phyloP scores from a whole-genome alignment of 2,113 vertebrate species.

The Lamprologus sp. region DNA sequence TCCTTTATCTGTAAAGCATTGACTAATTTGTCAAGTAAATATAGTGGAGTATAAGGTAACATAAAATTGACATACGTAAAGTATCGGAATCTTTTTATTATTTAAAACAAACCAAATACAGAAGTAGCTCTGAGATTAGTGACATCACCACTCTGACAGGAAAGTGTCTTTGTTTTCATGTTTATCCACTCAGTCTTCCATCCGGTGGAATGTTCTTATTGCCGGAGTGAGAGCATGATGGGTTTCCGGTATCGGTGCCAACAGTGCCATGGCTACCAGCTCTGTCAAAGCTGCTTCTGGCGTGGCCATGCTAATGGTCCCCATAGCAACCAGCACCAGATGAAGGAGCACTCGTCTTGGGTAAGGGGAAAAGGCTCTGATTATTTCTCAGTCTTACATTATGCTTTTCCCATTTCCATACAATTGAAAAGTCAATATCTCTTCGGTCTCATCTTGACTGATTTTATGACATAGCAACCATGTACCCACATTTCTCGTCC shows the following conservation, averaged over 20 bases:
- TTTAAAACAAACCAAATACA: not conserved
- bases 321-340: constrained; percentile 99
- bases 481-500: not conserved
- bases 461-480: not conserved
- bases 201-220: constrained; percentile 95
- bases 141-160: not conserved
- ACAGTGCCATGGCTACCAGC: constrained; percentile 98
- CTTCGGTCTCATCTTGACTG: not conserved
- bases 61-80: not conserved
- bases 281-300: constrained; percentile 98
- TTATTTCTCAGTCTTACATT: not conserved
- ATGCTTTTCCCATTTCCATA: not conserved
- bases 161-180: not conserved
- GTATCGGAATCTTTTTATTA: not conserved
- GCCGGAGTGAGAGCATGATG: constrained; percentile 97
- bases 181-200: constrained; percentile 81
- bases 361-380: constrained; percentile 59
- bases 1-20: not conserved
- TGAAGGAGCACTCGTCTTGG: constrained; percentile 99
- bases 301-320: constrained; percentile 88
- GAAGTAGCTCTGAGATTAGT: not conserved
- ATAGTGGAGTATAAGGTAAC: not conserved
- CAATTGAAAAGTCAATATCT: not conserved
- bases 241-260: constrained; percentile 97
- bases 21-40: not conserved